Evolutionary conservation across 2,797 vertebrate species (phyloP).

Genomic region (Lagocephalus sceleratus): DNA sequence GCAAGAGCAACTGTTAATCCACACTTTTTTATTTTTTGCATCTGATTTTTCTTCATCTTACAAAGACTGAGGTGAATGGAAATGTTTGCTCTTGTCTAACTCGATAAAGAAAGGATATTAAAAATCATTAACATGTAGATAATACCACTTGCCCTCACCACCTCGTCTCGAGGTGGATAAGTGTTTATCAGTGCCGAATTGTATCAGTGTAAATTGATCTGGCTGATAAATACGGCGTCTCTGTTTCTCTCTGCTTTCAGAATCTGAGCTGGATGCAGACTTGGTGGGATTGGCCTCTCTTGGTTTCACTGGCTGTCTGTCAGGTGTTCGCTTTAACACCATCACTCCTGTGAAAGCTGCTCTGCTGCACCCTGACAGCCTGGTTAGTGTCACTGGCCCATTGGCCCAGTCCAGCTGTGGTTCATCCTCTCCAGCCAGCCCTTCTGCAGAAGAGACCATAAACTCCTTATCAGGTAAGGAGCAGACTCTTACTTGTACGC

Average conservation of each 20-base stretch:
- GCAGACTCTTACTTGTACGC: neutral
- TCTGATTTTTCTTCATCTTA: too few relatives aligned
- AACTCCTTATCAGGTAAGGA: conserved; percentile 87
- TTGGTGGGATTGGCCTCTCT: conserved; percentile 76
- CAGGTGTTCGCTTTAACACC: conserved; percentile 88
- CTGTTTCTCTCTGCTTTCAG: conserved; percentile 53
- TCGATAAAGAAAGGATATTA: conserved; percentile 6
- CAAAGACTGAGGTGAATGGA: neutral
- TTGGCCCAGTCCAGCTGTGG: conserved; percentile 84
- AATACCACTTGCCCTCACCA: conserved; percentile 6
- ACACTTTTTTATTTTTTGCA: too few relatives aligned
- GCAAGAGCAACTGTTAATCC: conserved; percentile 15
- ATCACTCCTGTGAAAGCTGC: conserved; percentile 89
- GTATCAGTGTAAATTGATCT: conserved; percentile 4
- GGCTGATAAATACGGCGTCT: conserved; percentile 8
- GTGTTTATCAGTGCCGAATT: conserved; percentile 5
- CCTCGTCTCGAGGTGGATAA: conserved; percentile 7
- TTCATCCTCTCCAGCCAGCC: conserved; percentile 71
- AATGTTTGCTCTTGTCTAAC: neutral
- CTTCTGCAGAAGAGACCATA: conserved; percentile 85
- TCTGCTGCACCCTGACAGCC: conserved; percentile 76
- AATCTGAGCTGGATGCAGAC: conserved; percentile 80
- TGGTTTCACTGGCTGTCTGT: conserved; percentile 92
- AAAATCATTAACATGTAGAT: conserved; percentile 3
- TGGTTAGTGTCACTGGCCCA: conserved; percentile 78